Conservation (phyloP, 2,888 invertebrate species). For the Drosophila fulvimacula region DNA sequence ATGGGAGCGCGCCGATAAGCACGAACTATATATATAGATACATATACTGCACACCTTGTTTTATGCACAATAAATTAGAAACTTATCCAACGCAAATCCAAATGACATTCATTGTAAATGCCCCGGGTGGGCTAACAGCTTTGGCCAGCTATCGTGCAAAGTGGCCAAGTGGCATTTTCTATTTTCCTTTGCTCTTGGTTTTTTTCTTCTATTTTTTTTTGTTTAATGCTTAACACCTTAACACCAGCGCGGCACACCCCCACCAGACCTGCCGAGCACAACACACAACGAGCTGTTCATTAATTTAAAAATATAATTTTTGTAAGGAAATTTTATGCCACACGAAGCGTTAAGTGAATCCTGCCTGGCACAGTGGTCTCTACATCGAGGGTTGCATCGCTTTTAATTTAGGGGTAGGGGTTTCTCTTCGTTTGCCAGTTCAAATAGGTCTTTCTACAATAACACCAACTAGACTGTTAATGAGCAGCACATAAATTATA, state of each 20-base stretch:
- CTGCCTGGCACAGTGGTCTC: slow-evolving; percentile 24
- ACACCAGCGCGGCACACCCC: slow-evolving; percentile 40
- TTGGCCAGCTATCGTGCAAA: slow-evolving; percentile 22
- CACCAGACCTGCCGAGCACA: slow-evolving; percentile 1
- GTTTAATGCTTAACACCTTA: slow-evolving; percentile 66
- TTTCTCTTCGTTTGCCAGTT: slow-evolving; percentile 11
- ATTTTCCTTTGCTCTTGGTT: slow-evolving; percentile 14
- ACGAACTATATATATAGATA: slow-evolving; percentile 19
- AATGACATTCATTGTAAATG: slow-evolving; percentile 69
- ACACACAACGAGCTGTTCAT: slow-evolving; percentile 59
- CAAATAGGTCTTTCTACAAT: slow-evolving; percentile 33
- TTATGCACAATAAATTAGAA: slow-evolving; percentile 73
- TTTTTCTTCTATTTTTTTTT: slow-evolving; percentile 10
- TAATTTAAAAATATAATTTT: slow-evolving; percentile 67
- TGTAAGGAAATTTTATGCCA: slow-evolving; percentile 64
- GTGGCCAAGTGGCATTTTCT: slow-evolving; percentile 23
- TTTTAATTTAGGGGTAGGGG: slow-evolving; percentile 16
- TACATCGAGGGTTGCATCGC: slow-evolving; percentile 28
- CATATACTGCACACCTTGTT: slow-evolving; percentile 45
- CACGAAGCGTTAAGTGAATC: slow-evolving; percentile 70
- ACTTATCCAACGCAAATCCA: slow-evolving; percentile 74
- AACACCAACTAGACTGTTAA: slow-evolving; percentile 50
- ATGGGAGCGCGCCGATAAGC: slow-evolving; percentile 57
- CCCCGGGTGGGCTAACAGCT: slow-evolving; percentile 29
- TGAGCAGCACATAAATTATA: slow-evolving; percentile 50